Percentiles rank a stretch among this genome's conserved stretches.
Conservation (phyloP, 1,140 invertebrate species). For the Acromyrmex charruanus region DNA sequence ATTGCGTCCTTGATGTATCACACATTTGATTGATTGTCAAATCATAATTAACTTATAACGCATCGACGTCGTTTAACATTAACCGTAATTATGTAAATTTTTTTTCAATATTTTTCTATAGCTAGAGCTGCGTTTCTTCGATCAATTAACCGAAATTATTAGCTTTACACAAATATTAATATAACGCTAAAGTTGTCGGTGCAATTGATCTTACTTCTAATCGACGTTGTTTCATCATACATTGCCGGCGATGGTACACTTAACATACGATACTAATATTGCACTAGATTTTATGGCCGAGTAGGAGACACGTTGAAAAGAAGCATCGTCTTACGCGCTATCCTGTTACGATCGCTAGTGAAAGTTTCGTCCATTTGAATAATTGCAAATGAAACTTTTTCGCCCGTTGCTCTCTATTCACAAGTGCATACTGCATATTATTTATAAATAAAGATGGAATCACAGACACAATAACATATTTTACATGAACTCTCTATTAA, state of each 20-base stretch:
- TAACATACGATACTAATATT: slow-evolving; percentile 59
- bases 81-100: slow-evolving; percentile 19
- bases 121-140: neutral
- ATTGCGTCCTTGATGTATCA: slow-evolving; percentile 15
- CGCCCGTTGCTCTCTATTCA: slow-evolving; percentile 31
- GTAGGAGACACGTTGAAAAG: slow-evolving; percentile 40
- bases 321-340: slow-evolving; percentile 25
- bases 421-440: slow-evolving; percentile 20
- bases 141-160: neutral
- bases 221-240: slow-evolving; percentile 16
- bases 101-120: neutral
- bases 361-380: slow-evolving; percentile 14
- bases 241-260: slow-evolving; percentile 15
- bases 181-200: neutral
- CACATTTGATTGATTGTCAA: slow-evolving; percentile 28
- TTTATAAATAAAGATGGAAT: slow-evolving; percentile 55
- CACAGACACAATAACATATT: slow-evolving; percentile 56
- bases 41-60: neutral
- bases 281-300: slow-evolving; percentile 60
- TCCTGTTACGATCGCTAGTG: neutral
- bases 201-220: slow-evolving; percentile 32
- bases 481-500: slow-evolving; percentile 1
- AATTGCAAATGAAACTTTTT: slow-evolving; percentile 37
- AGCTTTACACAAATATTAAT: slow-evolving; percentile 10
- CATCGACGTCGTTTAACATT: neutral